phyloP scores from a whole-genome alignment of 2,113 vertebrate species.

The Ceuthmochares aereus region DNA sequence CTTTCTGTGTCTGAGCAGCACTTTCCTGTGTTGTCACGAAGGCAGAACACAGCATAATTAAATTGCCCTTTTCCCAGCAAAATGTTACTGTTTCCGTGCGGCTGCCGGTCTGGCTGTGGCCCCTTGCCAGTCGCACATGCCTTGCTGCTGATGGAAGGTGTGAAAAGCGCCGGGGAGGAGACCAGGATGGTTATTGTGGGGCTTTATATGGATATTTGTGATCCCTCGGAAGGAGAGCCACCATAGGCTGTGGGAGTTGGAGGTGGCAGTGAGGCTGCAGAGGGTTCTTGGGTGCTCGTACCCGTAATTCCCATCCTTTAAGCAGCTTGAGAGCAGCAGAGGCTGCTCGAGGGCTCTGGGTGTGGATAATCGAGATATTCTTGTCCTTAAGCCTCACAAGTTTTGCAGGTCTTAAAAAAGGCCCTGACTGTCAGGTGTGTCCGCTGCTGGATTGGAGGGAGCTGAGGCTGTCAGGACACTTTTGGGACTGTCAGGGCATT shows the following conservation, averaged over 20 bases:
- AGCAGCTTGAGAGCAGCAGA: background rate
- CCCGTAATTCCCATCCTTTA: background rate
- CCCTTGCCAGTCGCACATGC: background rate
- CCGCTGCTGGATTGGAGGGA: rapidly evolving
- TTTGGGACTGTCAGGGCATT: no score
- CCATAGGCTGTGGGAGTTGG: rapidly evolving
- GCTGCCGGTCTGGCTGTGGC: background rate
- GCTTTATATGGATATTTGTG: background rate
- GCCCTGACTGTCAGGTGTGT: background rate
- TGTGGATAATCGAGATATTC: conserved; percentile 40
- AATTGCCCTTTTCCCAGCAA: conserved; percentile 64
- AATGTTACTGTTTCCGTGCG: background rate
- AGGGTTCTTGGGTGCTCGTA: background rate
- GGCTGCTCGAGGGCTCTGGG: background rate
- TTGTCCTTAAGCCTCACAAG: conserved; percentile 41
- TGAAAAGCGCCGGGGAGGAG: background rate
- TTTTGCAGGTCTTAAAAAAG: background rate
- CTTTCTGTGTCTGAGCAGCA: conserved; percentile 12
- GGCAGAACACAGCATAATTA: conserved; percentile 41
- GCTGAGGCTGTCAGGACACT: background rate
- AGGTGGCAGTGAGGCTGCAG: background rate
- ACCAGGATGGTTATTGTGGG: background rate
- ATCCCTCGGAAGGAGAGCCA: background rate
- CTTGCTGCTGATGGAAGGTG: conserved; percentile 26
- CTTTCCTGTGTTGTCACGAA: conserved; percentile 28